phyloP scores from a whole-genome alignment of 23 tunicate species.

The Corella eumyota region DNA sequence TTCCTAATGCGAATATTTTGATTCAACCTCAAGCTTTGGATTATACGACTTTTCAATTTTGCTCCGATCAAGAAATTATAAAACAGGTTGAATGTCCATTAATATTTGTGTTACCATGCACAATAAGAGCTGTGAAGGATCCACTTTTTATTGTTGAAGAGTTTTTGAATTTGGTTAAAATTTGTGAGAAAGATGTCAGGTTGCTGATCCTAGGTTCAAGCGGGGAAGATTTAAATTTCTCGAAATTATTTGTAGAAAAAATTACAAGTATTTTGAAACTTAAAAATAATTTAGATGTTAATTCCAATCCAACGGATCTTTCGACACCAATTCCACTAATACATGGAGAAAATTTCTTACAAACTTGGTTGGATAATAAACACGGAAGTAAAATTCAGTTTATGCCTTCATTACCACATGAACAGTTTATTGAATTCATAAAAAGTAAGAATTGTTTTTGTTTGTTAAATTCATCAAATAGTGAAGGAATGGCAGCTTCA shows the following conservation, averaged over 20 bases:
- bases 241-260: constrained; percentile 5
- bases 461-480: constrained; percentile 43
- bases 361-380: constrained; percentile 31
- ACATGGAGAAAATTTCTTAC: constrained; percentile 1
- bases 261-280: too few relatives aligned
- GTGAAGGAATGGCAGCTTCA: constrained; percentile 81
- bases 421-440: constrained; percentile 3
- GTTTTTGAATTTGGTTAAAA: constrained; percentile 5
- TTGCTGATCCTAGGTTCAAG: constrained; percentile 73
- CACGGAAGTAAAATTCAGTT: constrained; percentile 18
- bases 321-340: background rate
- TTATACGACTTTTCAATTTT: constrained; percentile 5
- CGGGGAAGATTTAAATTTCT: constrained; percentile 23
- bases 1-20: constrained; percentile 4
- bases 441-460: constrained; percentile 16
- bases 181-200: constrained; percentile 11
- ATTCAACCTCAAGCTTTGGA: constrained; percentile 63
- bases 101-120: constrained; percentile 43
- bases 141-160: constrained; percentile 50
- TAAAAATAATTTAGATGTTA: too few relatives aligned
- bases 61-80: too few relatives aligned
- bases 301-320: too few relatives aligned
- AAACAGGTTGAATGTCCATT: background rate
- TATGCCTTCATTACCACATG: constrained; percentile 29
- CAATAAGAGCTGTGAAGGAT: constrained; percentile 77